These are phyloP conservation scores for Oscheius myriophilus DNA, from an alignment of 2,888 invertebrate genomes.

Conservation along the genomic window DNA sequence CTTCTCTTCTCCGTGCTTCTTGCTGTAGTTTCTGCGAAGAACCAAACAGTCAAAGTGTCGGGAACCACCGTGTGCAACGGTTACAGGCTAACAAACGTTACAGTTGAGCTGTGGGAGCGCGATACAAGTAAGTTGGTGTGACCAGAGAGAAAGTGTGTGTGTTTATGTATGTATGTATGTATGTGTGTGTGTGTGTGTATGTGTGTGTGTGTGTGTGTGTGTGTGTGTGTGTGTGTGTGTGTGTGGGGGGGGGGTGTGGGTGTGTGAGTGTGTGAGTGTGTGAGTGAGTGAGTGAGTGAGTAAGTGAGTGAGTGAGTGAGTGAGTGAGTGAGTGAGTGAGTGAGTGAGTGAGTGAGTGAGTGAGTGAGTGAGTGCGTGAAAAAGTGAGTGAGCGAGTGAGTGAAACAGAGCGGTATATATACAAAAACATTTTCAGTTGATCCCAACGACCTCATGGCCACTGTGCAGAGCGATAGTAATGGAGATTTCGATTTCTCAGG, in stretches of 20 bases:
- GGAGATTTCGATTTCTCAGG: slow-evolving; percentile 46
- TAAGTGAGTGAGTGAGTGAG: too few species aligned
- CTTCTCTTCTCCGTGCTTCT: neutral
- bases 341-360: too few species aligned
- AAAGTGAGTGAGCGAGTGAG: neutral
- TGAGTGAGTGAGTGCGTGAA: neutral
- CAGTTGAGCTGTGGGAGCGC: slow-evolving; percentile 48
- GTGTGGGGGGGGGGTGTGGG: neutral
- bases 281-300: too few species aligned
- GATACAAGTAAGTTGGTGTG: slow-evolving; percentile 27
- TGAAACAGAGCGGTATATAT: neutral
- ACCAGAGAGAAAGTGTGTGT: neutral
- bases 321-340: too few species aligned
- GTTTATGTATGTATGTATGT: too few species aligned
- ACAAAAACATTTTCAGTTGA: slow-evolving; percentile 35
- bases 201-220: too few species aligned
- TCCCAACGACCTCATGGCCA: slow-evolving; percentile 48
- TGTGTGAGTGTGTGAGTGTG: neutral
- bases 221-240: too few species aligned
- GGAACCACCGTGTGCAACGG: slow-evolving; percentile 50
- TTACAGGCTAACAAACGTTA: slow-evolving; percentile 43
- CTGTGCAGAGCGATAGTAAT: slow-evolving; percentile 47
- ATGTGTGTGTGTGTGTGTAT: too few species aligned
- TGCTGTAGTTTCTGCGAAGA: slow-evolving; percentile 15
- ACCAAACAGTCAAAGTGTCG: slow-evolving; percentile 49